Evolutionary conservation across 2,797 vertebrate genomes (phyloP).

Genomic region (Micropoecilia bifurca): DNA sequence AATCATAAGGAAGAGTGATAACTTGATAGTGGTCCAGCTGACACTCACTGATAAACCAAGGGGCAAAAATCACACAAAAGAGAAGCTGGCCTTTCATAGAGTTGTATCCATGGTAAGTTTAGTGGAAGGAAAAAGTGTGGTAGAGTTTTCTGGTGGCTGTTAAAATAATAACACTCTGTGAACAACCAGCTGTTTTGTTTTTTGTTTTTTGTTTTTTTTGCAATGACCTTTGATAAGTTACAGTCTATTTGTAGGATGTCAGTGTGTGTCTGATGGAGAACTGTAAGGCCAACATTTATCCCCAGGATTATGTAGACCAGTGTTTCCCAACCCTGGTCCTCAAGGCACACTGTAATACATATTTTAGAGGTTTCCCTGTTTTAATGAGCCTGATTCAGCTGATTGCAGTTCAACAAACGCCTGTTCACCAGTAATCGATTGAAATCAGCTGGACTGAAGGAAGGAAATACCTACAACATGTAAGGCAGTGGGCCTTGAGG

Average conservation of each 20-base stretch:
- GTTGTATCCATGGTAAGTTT: too few relatives aligned
- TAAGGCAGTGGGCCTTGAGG: too few relatives aligned
- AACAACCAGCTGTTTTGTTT: not conserved
- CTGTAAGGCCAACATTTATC: not conserved
- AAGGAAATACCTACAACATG: too few relatives aligned
- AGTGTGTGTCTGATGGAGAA: not conserved
- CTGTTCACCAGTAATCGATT: too few relatives aligned
- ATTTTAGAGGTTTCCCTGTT: too few relatives aligned
- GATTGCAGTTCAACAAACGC: too few relatives aligned
- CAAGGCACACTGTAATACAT: too few relatives aligned
- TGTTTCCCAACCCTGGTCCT: too few relatives aligned
- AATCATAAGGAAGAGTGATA: not conserved
- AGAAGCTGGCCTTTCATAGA: not conserved
- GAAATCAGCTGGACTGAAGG: too few relatives aligned
- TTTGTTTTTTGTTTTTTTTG: not conserved
- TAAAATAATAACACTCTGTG: not conserved
- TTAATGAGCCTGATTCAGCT: too few relatives aligned
- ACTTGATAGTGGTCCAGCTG: not conserved
- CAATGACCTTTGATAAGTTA: not conserved
- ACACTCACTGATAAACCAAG: not conserved
- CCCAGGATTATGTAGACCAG: not conserved
- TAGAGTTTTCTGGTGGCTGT: not conserved
- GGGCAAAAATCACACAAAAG: not conserved
- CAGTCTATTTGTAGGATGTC: not conserved
- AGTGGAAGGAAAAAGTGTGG: too few relatives aligned